Evolutionary conservation across 2,797 vertebrate genomes (phyloP).

Genomic region (Gila robusta): DNA sequence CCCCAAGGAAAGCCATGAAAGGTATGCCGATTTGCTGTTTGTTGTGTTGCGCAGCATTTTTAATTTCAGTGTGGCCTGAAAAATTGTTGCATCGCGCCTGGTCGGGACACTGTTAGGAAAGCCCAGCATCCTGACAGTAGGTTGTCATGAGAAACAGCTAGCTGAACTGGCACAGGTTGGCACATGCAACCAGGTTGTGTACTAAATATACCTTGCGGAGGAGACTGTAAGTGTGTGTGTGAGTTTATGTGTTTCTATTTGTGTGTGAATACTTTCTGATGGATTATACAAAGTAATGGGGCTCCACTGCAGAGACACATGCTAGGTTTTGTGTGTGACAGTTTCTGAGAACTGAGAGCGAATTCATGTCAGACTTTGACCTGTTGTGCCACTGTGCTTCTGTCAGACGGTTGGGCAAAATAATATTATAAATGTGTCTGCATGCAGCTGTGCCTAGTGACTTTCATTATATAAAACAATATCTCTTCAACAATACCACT

Average conservation of each 20-base stretch:
- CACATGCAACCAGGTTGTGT: constrained; percentile 52
- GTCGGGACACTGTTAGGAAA: constrained; percentile 23
- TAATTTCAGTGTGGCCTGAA: neutral
- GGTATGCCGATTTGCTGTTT: neutral
- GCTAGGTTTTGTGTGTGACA: constrained; percentile 50
- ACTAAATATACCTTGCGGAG: constrained; percentile 41
- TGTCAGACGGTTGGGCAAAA: constrained; percentile 39
- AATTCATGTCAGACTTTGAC: constrained; percentile 52
- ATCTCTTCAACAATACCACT: constrained; percentile 28
- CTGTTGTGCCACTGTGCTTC: constrained; percentile 37
- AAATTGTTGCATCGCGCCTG: neutral
- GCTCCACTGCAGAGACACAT: constrained; percentile 39
- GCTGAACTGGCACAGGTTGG: constrained; percentile 13
- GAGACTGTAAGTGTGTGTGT: constrained; percentile 21
- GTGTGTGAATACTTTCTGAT: constrained; percentile 29
- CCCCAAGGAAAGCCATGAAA: neutral
- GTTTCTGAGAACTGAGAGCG: constrained; percentile 53
- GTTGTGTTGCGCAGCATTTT: neutral
- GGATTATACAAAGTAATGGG: constrained; percentile 45
- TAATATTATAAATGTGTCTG: constrained; percentile 45
- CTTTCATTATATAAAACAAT: constrained; percentile 48
- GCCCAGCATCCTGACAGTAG: constrained; percentile 49
- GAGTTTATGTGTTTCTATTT: constrained; percentile 24
- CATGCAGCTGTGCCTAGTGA: constrained; percentile 27
- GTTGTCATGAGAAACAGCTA: constrained; percentile 31